Evolutionary conservation across 2,888 invertebrate genomes (phyloP), one percentile per base, ranked within the genome.

Genomic region (Agrochola macilenta): DNA sequence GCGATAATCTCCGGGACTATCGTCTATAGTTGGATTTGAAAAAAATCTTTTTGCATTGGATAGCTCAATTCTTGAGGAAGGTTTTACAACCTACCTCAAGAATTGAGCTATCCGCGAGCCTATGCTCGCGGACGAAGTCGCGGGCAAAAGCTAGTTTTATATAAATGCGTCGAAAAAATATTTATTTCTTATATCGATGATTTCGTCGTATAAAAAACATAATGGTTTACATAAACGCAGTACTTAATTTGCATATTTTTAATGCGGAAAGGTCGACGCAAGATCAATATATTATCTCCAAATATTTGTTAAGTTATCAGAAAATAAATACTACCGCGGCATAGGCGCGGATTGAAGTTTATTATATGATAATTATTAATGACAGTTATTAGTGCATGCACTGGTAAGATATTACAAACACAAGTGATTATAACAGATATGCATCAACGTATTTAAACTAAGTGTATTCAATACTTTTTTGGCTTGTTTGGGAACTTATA

Each of bases 181-280:
- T 58, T 46, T 11, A 17, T 26, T 46, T 46, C 8, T 8, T 49
- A 5, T 46, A 39, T 60, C 9, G 7, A 43, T 26, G 3, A 11
- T 9, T 30, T 11, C 46, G 23, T 30, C 14, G 12, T 5, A 73
- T 17, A 58, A 52, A 64, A 52, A 26, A 26, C 5, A n/a, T 1
- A 23, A 39, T 74, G 23, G 12, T 68, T 80, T 20, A 57, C 23
- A 52, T n/a, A 84, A 80, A 72, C 65, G 30, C 65, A 54, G 35
- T 70, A 23, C 12, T 5, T 52, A 61, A 72, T 49, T n/a, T 77
- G 81, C 85, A 77, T 77, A 52, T 54, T 12, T 54, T 57, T 23
- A 69, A 81, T 66, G 57, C 81, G 81, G 71, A 79, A 83, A 87
- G 88, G 86, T 86, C 86, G 39, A 54, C 61, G 17, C 49, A 71